Evolutionary conservation across 2,113 vertebrate species (phyloP), one percentile per base, ranked within the genome.

Genomic region (Paradoxurus hermaphroditus): DNA sequence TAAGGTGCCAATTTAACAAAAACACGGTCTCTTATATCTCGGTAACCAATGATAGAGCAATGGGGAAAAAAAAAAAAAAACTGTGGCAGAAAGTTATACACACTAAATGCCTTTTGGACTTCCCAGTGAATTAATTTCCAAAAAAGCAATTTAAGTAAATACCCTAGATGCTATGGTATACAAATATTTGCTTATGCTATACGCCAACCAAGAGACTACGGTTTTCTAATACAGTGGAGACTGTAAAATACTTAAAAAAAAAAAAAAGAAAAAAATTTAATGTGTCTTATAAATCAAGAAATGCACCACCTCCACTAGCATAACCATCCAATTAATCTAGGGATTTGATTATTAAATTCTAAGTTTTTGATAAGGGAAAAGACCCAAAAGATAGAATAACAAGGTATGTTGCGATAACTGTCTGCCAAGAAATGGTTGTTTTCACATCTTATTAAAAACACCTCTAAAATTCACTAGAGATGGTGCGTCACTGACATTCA

Each of bases 141-240:
- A 98, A 98, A 99, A 98, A 98, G 93, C 98, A 99, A 99, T 99
- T 98, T 98, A 98, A 99, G 98, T 97, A 97, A 98, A 98, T 98
- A 98, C 98, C 98, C 98, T 95, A 97, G 97, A 98, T 98, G 97
- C 91, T 98, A 85, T 68, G 11, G 93, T 73, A 96, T 95, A 98
- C 90, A 98, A 99, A 98, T 97, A 98, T 97, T 97, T 98, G 93
- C 92, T 97, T 96, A 94, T 98, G 97, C 91, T 88, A 97, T 95
- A 97, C 98, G 93, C 97, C 97, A 98, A 98, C 98, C 98, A 97
- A 44, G 93, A 97, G 51, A 46, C 68, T 82, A 85, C 87, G 96
- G 96, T 98, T 98, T 98, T 96, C 95, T 95, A 98, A 97, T 98
- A 95, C 96, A 98, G 94, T 97, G 98, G 96, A 97, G 94, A 81